Conservation (phyloP, 2,797 vertebrate genomes). For the Protonibea diacanthus region DNA sequence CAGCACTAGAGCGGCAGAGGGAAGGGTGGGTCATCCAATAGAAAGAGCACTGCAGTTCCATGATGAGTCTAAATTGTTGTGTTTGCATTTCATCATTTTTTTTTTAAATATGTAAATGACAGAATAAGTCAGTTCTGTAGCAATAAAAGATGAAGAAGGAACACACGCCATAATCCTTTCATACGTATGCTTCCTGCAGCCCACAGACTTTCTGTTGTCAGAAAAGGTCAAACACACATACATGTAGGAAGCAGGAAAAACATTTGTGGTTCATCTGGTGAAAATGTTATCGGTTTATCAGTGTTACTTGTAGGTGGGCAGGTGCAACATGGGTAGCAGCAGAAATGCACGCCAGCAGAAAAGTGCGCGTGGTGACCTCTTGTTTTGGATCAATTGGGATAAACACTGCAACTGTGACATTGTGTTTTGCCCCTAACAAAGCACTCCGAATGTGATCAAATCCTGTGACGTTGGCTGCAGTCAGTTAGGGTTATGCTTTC, state of each 20-base stretch:
- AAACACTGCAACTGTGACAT: background rate
- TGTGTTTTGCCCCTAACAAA: background rate
- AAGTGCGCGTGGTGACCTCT: background rate
- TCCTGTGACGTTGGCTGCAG: background rate
- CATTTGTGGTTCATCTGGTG: background rate
- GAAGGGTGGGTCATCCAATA: constrained; percentile 63
- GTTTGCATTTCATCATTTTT: constrained; percentile 35
- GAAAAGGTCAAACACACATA: background rate
- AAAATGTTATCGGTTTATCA: background rate
- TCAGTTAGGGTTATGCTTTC: background rate
- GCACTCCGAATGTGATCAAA: background rate
- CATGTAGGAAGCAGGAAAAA: background rate
- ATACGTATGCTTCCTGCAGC: background rate
- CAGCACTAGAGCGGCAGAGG: constrained; percentile 52
- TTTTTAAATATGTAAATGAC: background rate
- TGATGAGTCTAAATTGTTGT: constrained; percentile 32
- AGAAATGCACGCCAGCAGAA: too few relatives aligned
- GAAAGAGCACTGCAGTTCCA: constrained; percentile 43
- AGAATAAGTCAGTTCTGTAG: background rate
- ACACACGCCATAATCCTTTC: background rate
- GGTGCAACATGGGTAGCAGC: background rate
- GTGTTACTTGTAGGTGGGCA: background rate
- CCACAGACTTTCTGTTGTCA: background rate
- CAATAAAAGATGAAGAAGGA: background rate
- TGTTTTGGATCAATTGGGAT: background rate